Percentiles rank a stretch among this genome's conserved stretches.
These are phyloP conservation scores for Embidobia sp. DNA, from an alignment of 2,888 invertebrate species.

Conservation along the genomic window DNA sequence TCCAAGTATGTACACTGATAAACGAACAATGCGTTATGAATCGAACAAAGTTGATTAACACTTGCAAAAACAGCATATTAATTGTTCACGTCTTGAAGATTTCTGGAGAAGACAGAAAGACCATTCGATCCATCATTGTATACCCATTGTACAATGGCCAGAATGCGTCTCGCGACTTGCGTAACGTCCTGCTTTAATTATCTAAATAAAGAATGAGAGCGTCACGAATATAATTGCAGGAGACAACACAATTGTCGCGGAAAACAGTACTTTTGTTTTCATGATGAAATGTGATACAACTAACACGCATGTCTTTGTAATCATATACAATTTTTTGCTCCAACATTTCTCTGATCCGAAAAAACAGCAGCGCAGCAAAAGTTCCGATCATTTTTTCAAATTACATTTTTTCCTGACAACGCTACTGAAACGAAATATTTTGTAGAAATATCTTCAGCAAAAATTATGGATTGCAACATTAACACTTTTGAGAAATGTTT, in stretches of 20 bases:
- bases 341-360: too few species aligned
- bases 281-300: slow-evolving; percentile 2
- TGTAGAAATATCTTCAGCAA: too few species aligned
- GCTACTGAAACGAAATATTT: too few species aligned
- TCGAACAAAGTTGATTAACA: slow-evolving; percentile 29
- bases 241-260: slow-evolving; percentile 31
- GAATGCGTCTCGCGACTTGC: slow-evolving; percentile 18
- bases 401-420: too few species aligned
- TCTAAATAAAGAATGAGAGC: slow-evolving; percentile 37
- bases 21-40: slow-evolving; percentile 10
- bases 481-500: too few species aligned
- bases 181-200: slow-evolving; percentile 45
- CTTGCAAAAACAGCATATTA: slow-evolving; percentile 12
- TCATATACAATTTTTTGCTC: neutral
- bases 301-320: slow-evolving; percentile 1
- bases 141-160: neutral
- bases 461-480: too few species aligned
- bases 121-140: slow-evolving; percentile 2
- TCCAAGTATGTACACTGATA: slow-evolving; percentile 4
- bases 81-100: too few species aligned
- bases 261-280: slow-evolving; percentile 25
- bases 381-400: too few species aligned
- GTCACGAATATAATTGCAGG: slow-evolving; percentile 20
- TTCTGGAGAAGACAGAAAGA: neutral
- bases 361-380: too few species aligned